These are phyloP conservation scores for Colletes collaris DNA, from an alignment of 2,888 invertebrate species.

Conservation along the genomic window DNA sequence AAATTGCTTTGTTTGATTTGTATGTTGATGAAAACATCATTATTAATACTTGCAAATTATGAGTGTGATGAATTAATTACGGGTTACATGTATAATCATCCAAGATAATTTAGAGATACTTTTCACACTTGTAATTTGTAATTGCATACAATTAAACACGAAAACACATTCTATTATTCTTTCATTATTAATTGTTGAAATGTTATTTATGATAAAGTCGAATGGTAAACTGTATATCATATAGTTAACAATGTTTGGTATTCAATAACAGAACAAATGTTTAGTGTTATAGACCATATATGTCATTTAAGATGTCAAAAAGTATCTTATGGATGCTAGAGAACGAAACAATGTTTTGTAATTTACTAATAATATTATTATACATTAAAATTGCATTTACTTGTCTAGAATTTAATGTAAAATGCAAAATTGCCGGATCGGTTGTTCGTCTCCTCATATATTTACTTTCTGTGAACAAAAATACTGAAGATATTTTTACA, in stretches of 20 bases:
- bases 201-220: conserved; percentile 26
- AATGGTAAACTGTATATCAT: conserved; percentile 38
- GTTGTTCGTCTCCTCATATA: conserved; percentile 16
- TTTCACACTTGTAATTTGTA: conserved; percentile 28
- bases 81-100: conserved; percentile 16
- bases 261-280: conserved; percentile 26
- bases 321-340: conserved; percentile 32
- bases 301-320: conserved; percentile 27
- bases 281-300: conserved; percentile 35
- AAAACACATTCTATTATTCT: neutral
- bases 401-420: conserved; percentile 27
- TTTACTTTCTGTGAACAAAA: conserved; percentile 14
- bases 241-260: conserved; percentile 36
- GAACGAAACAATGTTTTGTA: conserved; percentile 30
- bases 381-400: conserved; percentile 38
- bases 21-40: neutral
- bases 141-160: neutral
- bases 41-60: conserved; percentile 10
- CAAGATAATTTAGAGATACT: conserved; percentile 12
- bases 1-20: neutral
- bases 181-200: neutral
- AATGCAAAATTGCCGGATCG: conserved; percentile 23
- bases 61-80: conserved; percentile 24
- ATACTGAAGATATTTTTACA: neutral
- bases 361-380: conserved; percentile 31